Evolutionary conservation across 2,113 vertebrate genomes (phyloP).

Genomic region (Numida meleagris): DNA sequence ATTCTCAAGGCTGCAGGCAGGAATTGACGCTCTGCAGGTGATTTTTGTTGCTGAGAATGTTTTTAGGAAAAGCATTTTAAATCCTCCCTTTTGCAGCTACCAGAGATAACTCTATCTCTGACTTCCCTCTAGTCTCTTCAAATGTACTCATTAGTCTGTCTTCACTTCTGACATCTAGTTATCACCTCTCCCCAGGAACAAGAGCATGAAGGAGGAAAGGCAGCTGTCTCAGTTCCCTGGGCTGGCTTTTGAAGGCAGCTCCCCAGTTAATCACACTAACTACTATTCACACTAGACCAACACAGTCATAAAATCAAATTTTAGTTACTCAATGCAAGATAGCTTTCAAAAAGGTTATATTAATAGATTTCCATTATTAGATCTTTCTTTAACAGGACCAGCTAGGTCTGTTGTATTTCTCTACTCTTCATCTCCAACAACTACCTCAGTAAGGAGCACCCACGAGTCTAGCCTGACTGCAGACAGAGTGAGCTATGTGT

Average conservation of each 20-base stretch:
- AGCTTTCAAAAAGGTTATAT: background rate
- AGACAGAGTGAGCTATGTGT: rapidly evolving
- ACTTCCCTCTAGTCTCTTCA: background rate
- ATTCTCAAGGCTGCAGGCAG: background rate
- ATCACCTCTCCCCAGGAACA: background rate
- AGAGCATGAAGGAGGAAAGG: background rate
- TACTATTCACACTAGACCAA: background rate
- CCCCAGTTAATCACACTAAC: background rate
- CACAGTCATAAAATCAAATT: background rate
- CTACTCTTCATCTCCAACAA: background rate
- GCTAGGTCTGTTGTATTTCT: background rate
- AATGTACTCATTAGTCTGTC: background rate
- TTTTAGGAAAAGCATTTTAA: background rate
- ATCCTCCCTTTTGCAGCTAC: background rate
- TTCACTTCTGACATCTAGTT: background rate
- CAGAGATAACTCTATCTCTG: background rate
- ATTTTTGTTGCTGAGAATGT: background rate
- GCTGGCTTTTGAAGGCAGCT: background rate
- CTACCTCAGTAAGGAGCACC: background rate
- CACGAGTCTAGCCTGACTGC: background rate
- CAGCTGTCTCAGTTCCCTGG: rapidly evolving
- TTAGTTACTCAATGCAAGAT: background rate
- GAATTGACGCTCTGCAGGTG: background rate
- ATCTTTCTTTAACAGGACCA: background rate
- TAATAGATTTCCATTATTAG: background rate